Evolutionary conservation across 2,888 invertebrate species (phyloP).

Genomic region (Nemurella pictetii): DNA sequence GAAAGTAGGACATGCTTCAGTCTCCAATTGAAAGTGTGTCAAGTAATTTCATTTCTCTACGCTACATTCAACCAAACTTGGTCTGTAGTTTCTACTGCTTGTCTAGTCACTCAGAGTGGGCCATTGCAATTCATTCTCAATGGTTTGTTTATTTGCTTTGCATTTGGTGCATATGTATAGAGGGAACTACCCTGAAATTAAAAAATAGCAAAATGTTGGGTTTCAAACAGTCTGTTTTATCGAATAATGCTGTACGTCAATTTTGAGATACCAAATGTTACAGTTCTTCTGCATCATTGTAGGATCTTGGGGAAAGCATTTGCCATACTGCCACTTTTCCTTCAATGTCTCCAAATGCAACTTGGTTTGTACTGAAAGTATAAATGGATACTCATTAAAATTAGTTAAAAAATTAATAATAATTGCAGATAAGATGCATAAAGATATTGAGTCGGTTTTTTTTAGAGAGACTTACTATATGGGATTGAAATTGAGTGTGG

Average conservation of each 20-base stretch:
- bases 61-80: neutral
- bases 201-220: too few species aligned
- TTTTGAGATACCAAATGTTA: neutral
- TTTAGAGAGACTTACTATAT: slow-evolving; percentile 23
- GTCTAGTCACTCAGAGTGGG: neutral
- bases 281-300: neutral
- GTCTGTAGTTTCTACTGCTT: too few species aligned
- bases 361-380: neutral
- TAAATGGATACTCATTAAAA: neutral
- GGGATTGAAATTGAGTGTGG: slow-evolving; percentile 27
- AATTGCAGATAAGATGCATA: neutral
- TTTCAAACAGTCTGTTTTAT: too few species aligned
- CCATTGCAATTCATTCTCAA: neutral
- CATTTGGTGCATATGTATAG: too few species aligned
- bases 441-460: neutral
- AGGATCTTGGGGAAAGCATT: neutral
- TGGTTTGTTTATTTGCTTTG: too few species aligned
- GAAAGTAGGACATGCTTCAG: neutral
- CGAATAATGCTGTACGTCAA: too few species aligned
- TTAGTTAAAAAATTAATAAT: neutral
- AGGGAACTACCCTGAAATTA: too few species aligned
- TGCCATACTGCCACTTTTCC: slow-evolving; percentile 42
- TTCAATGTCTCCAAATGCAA: slow-evolving; percentile 28
- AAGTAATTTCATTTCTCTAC: neutral
- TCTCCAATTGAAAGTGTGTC: neutral